These are phyloP conservation scores for Gambelia wislizenii DNA, from an alignment of 2,797 vertebrate genomes.

Conservation along the genomic window DNA sequence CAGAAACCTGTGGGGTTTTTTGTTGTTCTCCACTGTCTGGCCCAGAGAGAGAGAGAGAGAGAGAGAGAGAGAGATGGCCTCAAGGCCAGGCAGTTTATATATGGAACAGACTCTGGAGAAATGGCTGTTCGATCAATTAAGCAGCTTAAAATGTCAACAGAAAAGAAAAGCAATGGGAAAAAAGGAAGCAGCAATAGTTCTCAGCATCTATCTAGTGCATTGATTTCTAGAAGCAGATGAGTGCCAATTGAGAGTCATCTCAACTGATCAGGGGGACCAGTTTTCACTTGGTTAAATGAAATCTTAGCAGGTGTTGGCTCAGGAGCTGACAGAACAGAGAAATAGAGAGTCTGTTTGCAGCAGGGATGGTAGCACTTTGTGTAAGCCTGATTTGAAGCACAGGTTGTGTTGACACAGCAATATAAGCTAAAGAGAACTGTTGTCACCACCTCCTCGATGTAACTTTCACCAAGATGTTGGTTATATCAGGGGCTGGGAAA, in stretches of 20 bases:
- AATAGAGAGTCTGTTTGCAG: not conserved
- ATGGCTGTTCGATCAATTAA: slow-evolving; percentile 33
- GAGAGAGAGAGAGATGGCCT: not conserved
- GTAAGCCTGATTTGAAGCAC: not conserved
- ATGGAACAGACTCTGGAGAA: slow-evolving; percentile 18
- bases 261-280: not conserved
- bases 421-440: not conserved
- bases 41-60: not conserved
- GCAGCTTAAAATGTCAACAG: slow-evolving; percentile 29
- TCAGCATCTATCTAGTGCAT: not conserved
- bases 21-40: not conserved
- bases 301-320: not conserved
- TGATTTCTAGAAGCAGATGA: slow-evolving; percentile 9
- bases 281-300: slow-evolving; percentile 23
- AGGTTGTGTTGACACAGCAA: not conserved
- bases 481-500: not conserved
- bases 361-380: not conserved
- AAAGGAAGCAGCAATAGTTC: slow-evolving; percentile 7
- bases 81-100: slow-evolving; percentile 14
- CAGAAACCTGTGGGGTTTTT: not conserved
- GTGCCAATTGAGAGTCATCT: not conserved
- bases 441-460: not conserved
- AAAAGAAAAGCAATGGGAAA: slow-evolving; percentile 1
- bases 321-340: not conserved
- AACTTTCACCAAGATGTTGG: not conserved